A percentile compares a stretch with the other conserved stretches of the same genome.
Evolutionary conservation across 2,113 vertebrate genomes (phyloP).

Genomic region (Dendrocopos noguchii): DNA sequence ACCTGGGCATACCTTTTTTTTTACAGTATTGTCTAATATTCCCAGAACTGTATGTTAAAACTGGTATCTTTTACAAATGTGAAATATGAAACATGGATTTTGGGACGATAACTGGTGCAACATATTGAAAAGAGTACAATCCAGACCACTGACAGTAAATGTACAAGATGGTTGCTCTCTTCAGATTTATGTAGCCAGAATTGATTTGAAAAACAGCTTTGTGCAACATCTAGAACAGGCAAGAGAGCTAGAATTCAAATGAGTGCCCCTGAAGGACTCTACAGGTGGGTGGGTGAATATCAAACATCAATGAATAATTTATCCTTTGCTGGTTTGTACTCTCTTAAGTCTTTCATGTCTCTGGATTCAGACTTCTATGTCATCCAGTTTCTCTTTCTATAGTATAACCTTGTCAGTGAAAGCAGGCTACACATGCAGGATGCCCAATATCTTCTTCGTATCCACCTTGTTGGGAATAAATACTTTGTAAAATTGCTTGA

Average conservation of each 20-base stretch:
- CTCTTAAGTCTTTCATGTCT: neutral
- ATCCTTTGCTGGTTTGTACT: neutral
- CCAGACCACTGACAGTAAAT: neutral
- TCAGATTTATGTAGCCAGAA: neutral
- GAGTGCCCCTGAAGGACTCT: neutral
- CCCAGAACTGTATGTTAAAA: neutral
- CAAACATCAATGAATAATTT: neutral
- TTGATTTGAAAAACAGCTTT: neutral
- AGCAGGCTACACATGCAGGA: neutral
- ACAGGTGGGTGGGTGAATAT: neutral
- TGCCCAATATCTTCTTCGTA: neutral
- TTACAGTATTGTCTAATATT: neutral
- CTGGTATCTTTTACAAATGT: neutral
- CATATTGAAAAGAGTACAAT: neutral
- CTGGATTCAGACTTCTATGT: neutral
- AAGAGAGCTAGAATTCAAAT: neutral
- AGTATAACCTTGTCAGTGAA: neutral
- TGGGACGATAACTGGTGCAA: neutral
- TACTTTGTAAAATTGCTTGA: neutral
- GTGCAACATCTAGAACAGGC: neutral
- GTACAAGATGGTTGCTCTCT: neutral
- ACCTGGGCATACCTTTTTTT: neutral
- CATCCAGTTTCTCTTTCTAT: neutral
- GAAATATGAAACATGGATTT: neutral
- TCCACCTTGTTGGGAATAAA: neutral